Evolutionary conservation across 2,113 vertebrate species (phyloP), one percentile per base, ranked within the genome.

Genomic region (Melanocharis versteri): DNA sequence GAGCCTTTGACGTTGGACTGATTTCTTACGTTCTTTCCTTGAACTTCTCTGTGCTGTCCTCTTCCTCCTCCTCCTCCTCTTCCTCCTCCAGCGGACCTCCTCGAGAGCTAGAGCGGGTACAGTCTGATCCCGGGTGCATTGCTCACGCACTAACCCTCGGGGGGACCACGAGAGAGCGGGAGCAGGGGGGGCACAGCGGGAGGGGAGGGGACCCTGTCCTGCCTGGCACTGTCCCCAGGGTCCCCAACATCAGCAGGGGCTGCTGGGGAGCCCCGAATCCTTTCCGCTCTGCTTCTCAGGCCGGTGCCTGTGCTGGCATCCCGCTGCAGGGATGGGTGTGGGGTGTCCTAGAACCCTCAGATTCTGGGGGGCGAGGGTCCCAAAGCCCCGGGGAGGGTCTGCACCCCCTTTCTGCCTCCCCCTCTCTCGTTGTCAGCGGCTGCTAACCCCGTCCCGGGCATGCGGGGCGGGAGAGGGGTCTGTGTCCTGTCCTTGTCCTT

Each of bases 101-200:
- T 99, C 98, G 99, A 99, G 98, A 99, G 99, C 98, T 98, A 99
- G 98, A 98, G 98, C 98, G 98, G 99, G 99, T 99, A 99, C 98
- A 98, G 99, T 98, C 96, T 95, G 98, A 96, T 87, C 39, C 94
- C 85, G 95, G 95, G 97, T 94, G 94, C 95, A 96, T 97, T 92
- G 97, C 97, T 97, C 93, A 91, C 18, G 84, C 97, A 97, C 97
- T 98, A 97, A 98, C 97, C 92, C 97, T 79, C n/a, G 51, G 82
- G 95, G 95, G 90, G 98, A 98, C 97, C 97, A 96, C 81, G 98
- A 98, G 98, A 98, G 97, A 97, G 82, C 2, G 84, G 97, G 87
- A 93, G 91, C 91, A 76, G 84, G 72, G 47, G 24, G 26, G 30
- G 8, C 24, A 18, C 39, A 3, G 50, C 6, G 12, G 18, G 23